Evolutionary conservation across 2,888 invertebrate genomes (phyloP), one percentile per base, ranked within the genome.

Genomic region (Maniola hyperantus): DNA sequence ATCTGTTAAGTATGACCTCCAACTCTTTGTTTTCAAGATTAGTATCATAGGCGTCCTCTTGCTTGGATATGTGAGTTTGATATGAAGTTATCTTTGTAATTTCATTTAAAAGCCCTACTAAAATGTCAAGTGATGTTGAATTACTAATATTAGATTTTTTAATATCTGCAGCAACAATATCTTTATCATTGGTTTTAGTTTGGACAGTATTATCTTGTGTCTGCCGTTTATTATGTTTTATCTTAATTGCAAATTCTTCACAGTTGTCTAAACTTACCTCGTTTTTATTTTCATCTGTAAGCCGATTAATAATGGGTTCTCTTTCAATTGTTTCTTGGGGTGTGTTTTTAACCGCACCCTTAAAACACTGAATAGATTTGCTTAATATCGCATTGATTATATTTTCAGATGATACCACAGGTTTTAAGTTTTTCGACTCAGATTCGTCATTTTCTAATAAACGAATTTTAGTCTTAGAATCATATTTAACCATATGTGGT

Each of bases 61-160:
- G 62, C 57, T 72, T 75, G 5, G 79, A 73, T n/a, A 81, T 74
- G 57, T 83, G 77, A 6, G 82, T 79, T 66, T 87, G 83, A 70
- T 83, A 81, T 7, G 81, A 79, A 2, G 88, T 85, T 65, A 91
- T 90, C 64, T 87, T 90, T 73, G 87, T 84, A 70, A 92, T 92
- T 78, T 92, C 91, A 72, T 87, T 88, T 58, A 92, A 77, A 55
- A 92, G 79, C 13, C 85, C 84, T 5, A 88, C 86, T 68, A 92
- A 74, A 72, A 90, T 82, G 63, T 91, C 91, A 8, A 92, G 79
- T 5, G 91, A 91, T 18, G 85, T 82, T 5, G 85, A 83, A 53
- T 83, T 83, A 54, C 83, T 80, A 5, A 86, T 72, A 11, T 79
- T 77, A 48, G 69, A 51, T 58, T 72, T 72, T 42, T 67, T 39